phyloP scores from a whole-genome alignment of 2,888 invertebrate genomes.

The Drosophila mettleri region DNA sequence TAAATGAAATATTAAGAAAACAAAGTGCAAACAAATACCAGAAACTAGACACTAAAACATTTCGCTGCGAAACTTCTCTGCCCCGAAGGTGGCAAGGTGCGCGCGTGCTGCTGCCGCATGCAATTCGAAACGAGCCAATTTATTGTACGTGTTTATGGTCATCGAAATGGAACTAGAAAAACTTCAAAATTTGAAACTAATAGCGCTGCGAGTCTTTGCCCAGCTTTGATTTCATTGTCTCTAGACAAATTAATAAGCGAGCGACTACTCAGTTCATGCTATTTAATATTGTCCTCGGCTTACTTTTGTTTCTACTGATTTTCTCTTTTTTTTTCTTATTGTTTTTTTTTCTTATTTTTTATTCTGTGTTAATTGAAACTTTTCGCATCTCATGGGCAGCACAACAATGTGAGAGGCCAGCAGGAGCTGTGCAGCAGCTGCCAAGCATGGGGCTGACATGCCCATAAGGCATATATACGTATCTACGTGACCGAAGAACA shows the following conservation, averaged over 20 bases:
- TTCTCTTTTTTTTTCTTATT: not conserved
- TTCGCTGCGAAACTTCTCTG: not conserved
- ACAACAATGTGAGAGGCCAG: not conserved
- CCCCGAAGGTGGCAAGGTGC: constrained; percentile 41
- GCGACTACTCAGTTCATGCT: not conserved
- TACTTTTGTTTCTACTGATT: not conserved
- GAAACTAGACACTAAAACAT: constrained; percentile 51
- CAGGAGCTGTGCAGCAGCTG: no score
- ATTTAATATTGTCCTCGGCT: not conserved
- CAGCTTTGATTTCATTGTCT: constrained; percentile 35
- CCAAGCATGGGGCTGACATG: not conserved
- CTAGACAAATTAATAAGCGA: constrained; percentile 4
- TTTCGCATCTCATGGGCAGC: not conserved
- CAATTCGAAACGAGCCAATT: constrained; percentile 61
- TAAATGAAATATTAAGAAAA: constrained; percentile 53
- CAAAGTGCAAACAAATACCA: constrained; percentile 46
- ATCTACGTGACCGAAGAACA: constrained; percentile 5
- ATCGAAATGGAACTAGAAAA: constrained; percentile 34
- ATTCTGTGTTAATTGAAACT: constrained; percentile 14
- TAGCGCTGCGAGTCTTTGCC: constrained; percentile 49
- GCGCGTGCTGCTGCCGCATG: constrained; percentile 33
- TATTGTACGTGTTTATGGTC: constrained; percentile 69
- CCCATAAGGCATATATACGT: not conserved
- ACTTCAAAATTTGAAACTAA: constrained; percentile 69
- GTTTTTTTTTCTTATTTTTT: not conserved